Evolutionary conservation across 2,888 invertebrate genomes (phyloP), one percentile per base, ranked within the genome.

Genomic region (Pherbina coryleti): DNA sequence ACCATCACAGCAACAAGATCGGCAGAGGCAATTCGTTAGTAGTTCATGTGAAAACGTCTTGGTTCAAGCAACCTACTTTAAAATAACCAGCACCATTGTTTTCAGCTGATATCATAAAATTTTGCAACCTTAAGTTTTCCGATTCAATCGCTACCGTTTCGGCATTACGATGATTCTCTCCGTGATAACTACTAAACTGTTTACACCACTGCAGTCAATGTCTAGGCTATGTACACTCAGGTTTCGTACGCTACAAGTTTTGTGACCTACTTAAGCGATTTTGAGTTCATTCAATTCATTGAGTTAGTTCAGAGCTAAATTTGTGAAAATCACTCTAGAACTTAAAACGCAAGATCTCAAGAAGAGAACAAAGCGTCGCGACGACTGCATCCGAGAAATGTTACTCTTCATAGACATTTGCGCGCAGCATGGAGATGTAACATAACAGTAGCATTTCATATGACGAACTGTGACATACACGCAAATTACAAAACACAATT

Each of bases 1-100:
- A 79, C 83, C 83, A 84, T 44, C 37, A 55, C 44, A 25, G 44
- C 55, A 22, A 31, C 75, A 67, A 31, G 14, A 53, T 25, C 51
- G 22, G 17, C 19, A 53, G 25, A 19, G 66, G 28, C 74, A 74
- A 74, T 64, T 75, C 53, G 75, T 67, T 31, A 37, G 11, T 67
- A 53, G 28, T 44, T 53, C 66, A 55, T 53, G 34, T 75, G 75
- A 75, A 75, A 75, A 55, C 34, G 55, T 60, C 57, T 34, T 60
- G 17, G 72, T n/a, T 37, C 11, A 8, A 19, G 22, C 66, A 19
- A 22, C 67, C 4, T 22, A 49, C 37, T 37, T 37, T 37, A 7
- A 37, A 28, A 25, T 31, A n/a, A n/a, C n/a, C n/a, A n/a, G n/a
- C n/a, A n/a, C n/a, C n/a, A n/a, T n/a, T n/a, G n/a, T n/a, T n/a